These are phyloP conservation scores for Anguilla rostrata DNA, from an alignment of 2,113 vertebrate species.

Conservation along the genomic window DNA sequence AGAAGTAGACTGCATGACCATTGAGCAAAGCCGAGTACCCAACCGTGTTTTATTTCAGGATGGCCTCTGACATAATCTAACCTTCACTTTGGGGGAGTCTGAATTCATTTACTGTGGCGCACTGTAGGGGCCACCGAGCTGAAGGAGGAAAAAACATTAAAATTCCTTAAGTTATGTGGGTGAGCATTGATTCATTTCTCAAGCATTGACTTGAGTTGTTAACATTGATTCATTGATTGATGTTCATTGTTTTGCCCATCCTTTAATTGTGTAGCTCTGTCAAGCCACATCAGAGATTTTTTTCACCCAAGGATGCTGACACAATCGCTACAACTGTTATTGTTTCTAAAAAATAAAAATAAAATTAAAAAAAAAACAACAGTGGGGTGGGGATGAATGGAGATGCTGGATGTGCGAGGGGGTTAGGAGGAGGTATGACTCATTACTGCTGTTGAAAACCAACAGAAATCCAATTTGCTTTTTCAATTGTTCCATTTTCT, in stretches of 20 bases:
- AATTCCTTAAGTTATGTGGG: no score
- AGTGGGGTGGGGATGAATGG: no score
- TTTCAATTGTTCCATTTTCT: conserved; percentile 16
- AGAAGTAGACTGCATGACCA: background rate
- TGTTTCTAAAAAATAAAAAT: background rate
- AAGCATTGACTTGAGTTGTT: background rate
- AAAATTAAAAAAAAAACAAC: background rate
- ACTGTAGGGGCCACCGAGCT: background rate
- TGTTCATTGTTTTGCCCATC: background rate
- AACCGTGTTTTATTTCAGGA: background rate
- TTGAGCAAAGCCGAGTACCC: background rate
- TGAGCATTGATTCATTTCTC: no score
- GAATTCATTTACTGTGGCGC: background rate
- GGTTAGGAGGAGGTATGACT: background rate
- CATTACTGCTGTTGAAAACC: background rate
- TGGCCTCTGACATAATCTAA: background rate
- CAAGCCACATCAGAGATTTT: background rate
- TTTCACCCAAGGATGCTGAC: background rate
- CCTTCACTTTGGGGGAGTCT: background rate
- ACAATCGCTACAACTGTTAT: background rate
- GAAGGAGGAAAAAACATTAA: no score
- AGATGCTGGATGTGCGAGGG: background rate
- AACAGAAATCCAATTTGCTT: conserved; percentile 15
- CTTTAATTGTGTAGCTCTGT: background rate
- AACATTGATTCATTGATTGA: background rate